Evolutionary conservation across 2,888 invertebrate species (phyloP), one percentile per base, ranked within the genome.

Genomic region (Timema cristinae): DNA sequence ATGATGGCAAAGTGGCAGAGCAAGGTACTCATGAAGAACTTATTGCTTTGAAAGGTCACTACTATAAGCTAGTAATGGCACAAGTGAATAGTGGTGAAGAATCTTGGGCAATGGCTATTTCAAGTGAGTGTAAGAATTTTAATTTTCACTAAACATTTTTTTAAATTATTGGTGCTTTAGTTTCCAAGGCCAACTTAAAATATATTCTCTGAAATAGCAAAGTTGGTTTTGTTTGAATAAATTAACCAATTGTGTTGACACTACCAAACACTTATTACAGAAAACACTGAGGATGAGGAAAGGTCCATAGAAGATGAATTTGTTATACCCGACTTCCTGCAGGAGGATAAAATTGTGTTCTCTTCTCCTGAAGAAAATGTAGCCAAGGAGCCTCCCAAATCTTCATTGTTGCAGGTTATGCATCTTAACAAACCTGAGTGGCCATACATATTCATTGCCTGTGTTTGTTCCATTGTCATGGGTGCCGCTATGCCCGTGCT

Each of bases 401-500:
- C 67, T 13, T 51, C 63, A 13, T 54, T 73, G 61, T 11, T 69
- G 7, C 50, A 47, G 15, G 52, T 73, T 7, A 11, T 73, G 52
- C 74, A 74, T 69, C 70, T 90, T 73, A 92, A 91, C 79, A 79
- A 82, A 16, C 87, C 88, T 0, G 93, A 93, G 81, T 91, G 90
- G 90, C 84, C 84, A 48, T 86, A 87, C 6, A 85, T 91, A 16
- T 76, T 86, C 0, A 74, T 86, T 0, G 93, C 90, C 7, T 87
- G 88, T 74, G 10, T 88, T 0, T 85, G 87, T 15, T 88, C 91
- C 0, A 78, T 88, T 0, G 77, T 89, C 32, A 89, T 89, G 82
- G 93, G 93, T 0, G 87, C 86, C 77, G 86, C 90, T 13, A 91
- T 91, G 88, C 92, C 93, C 0, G 77, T 90, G 7, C 89, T 91